These are phyloP conservation scores for Lithosia quadra DNA, from an alignment of 2,888 invertebrate species.

Conservation along the genomic window DNA sequence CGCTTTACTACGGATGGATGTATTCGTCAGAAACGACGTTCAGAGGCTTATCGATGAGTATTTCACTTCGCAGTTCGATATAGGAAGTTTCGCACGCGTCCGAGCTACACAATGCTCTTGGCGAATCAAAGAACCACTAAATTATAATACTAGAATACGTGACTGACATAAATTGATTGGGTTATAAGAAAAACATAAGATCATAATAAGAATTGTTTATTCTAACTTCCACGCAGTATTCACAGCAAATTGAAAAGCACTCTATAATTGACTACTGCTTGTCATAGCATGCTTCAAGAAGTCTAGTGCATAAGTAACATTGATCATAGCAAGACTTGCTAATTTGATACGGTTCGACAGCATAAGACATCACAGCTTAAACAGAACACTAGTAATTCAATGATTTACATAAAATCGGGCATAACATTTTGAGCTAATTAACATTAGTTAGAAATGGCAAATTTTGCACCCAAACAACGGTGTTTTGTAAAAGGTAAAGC, in stretches of 20 bases:
- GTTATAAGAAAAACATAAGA: slow-evolving; percentile 38
- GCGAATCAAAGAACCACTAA: background rate
- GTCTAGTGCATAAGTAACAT: slow-evolving; percentile 1
- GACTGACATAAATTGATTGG: background rate
- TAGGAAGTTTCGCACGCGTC: background rate
- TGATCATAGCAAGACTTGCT: background rate
- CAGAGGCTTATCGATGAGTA: too few species aligned
- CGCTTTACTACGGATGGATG: too few species aligned
- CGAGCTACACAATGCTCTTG: background rate
- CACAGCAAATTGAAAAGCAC: slow-evolving; percentile 28
- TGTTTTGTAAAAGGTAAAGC: too few species aligned
- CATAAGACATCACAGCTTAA: slow-evolving; percentile 4
- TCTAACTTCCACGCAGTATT: slow-evolving; percentile 55
- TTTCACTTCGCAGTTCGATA: too few species aligned
- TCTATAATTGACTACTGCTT: slow-evolving; percentile 1
- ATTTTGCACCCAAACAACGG: too few species aligned
- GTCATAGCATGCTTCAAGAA: background rate
- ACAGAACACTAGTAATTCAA: background rate
- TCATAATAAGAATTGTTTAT: slow-evolving; percentile 60
- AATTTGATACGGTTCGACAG: background rate
- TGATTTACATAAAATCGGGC: background rate
- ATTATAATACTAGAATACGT: background rate
- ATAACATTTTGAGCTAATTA: too few species aligned
- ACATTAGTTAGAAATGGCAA: too few species aligned
- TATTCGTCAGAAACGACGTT: too few species aligned